Base-by-base conservation (phyloP, 1,140 invertebrate genomes). In the Macrosteles quadrilineatus region DNA sequence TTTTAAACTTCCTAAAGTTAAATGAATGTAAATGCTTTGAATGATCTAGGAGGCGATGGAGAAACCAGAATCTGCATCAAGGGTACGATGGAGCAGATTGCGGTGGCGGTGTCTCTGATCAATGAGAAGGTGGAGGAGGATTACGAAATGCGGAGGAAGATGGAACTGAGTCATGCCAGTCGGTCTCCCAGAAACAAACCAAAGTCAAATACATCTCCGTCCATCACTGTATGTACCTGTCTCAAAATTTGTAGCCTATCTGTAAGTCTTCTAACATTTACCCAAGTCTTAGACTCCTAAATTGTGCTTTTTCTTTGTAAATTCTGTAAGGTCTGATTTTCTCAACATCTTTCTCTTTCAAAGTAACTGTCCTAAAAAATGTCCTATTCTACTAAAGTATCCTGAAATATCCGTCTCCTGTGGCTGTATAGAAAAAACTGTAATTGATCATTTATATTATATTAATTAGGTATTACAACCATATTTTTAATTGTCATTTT, bases 61-160 rank as follows among this genome's bases (percentile, higher is more conserved):
- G 68, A 72, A 75, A 78, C 1, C 12, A 81, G 79, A 72, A 76
- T 90, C 14, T 81, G 80, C 43, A 82, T 90, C 23, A 85, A 83
- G 69, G 88, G 88, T 19, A 86, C 82, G 45, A 73, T 80, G 40
- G 82, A 87, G 72, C 83, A 89, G 75, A 88, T 90, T 53, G 77
- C 83, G 45, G 72, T 83, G 31, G 89, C 89, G 1, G 81, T 85
- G 73, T 77, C 79, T 36, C 73, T 87, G 65, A 83, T 91, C 45
- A 82, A 88, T 73, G 85, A 88, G 32, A 85, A 86, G 74, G 82
- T 91, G 30, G 76, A 81, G 63, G 83, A 89, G 75, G 84, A 83
- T 59, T 78, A 83, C 53, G 78, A 83, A 72, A 73, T 78, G 17
- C 76, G 81, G 25, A 76, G 80, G 0, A 81, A 83, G 65, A 76